phyloP scores from a whole-genome alignment of 1,140 invertebrate genomes.

The Patella vulgata region DNA sequence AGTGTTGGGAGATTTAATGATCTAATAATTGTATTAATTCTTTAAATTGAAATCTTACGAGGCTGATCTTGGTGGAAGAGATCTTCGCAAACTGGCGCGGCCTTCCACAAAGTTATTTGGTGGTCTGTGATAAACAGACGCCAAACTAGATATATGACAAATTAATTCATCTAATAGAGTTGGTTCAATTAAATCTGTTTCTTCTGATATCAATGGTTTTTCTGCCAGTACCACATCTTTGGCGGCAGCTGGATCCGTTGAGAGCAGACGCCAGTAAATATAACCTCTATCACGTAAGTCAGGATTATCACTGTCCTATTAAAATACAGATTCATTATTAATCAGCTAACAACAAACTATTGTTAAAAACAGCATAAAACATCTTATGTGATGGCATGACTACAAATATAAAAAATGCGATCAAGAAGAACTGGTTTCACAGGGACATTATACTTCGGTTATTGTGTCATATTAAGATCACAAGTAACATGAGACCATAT shows the following conservation, averaged over 20 bases:
- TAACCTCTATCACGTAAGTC: conserved; percentile 98
- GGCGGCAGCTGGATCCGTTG: conserved; percentile 97
- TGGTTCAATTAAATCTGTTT: conserved; percentile 98
- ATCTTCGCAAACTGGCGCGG: conserved; percentile 50
- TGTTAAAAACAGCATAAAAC: too few relatives aligned
- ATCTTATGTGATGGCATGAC: background rate
- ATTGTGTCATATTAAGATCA: too few relatives aligned
- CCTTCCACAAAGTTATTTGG: conserved; percentile 99
- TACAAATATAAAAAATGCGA: too few relatives aligned
- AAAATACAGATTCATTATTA: conserved; percentile 3
- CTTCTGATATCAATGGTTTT: conserved; percentile 98
- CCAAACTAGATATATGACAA: conserved; percentile 98
- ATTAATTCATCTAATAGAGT: conserved; percentile 98
- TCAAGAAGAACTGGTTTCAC: too few relatives aligned
- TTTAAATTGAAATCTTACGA: conserved; percentile 48
- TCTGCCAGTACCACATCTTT: conserved; percentile 99
- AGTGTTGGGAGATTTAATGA: too few relatives aligned
- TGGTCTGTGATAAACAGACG: conserved; percentile 99
- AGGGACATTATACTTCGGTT: too few relatives aligned
- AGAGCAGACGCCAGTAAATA: conserved; percentile 98
- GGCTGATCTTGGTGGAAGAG: conserved; percentile 57
- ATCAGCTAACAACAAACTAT: too few relatives aligned
- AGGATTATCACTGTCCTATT: conserved; percentile 96
- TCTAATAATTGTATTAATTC: too few relatives aligned
- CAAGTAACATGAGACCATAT: too few relatives aligned